Percentiles rank a stretch among this genome's conserved stretches.
Conservation (phyloP, 1,140 invertebrate genomes). For the Drosophila guanche region DNA sequence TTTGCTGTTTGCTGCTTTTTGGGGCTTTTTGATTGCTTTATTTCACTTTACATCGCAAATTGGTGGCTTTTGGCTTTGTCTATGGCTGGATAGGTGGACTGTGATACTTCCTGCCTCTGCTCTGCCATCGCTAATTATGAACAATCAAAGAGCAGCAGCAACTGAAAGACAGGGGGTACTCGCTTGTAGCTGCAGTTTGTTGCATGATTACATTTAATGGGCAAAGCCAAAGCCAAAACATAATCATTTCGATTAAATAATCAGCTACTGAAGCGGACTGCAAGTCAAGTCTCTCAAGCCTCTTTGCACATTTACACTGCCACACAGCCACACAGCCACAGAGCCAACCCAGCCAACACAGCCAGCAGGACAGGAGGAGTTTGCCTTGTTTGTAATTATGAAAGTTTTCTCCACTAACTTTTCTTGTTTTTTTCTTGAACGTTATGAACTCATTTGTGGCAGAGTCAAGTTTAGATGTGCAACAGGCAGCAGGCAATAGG, state of each 20-base stretch:
- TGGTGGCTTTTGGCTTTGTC: constrained; percentile 25
- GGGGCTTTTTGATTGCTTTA: constrained; percentile 50
- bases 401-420: constrained; percentile 63
- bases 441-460: constrained; percentile 73
- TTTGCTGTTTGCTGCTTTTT: constrained; percentile 6
- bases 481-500: background rate
- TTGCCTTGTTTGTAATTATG: constrained; percentile 68
- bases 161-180: constrained; percentile 27
- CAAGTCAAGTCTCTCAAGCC: constrained; percentile 19
- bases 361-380: constrained; percentile 21
- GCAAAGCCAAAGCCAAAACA: constrained; percentile 66
- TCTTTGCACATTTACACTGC: constrained; percentile 66
- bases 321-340: constrained; percentile 36
- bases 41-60: constrained; percentile 50
- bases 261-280: constrained; percentile 60
- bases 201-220: constrained; percentile 73
- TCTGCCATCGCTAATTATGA: constrained; percentile 58
- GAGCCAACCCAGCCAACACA: background rate
- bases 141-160: constrained; percentile 55
- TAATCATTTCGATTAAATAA: constrained; percentile 80
- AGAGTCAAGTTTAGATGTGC: constrained; percentile 65
- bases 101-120: constrained; percentile 58
- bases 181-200: constrained; percentile 44
- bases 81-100: constrained; percentile 8
- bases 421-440: constrained; percentile 45